Evolutionary conservation across 1,140 invertebrate species (phyloP).

Genomic region (Colletes latitarsis): DNA sequence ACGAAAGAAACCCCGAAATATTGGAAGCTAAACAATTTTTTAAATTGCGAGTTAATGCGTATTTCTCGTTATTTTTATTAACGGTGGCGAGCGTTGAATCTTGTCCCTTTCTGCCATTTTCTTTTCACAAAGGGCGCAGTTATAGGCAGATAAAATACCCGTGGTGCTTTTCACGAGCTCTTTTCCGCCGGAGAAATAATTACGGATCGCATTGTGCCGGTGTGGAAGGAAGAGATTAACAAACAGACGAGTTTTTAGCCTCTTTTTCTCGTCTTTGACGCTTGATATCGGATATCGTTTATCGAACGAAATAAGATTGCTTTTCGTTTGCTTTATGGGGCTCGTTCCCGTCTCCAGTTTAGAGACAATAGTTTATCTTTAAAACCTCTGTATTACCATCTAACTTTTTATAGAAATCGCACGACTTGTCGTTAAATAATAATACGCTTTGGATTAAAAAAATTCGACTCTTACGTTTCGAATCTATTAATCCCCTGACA

Average conservation of each 20-base stretch:
- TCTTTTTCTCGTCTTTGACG: neutral
- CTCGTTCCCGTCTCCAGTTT: neutral
- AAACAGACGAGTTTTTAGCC: conserved; percentile 27
- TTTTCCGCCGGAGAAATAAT: conserved; percentile 33
- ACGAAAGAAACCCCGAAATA: too few relatives aligned
- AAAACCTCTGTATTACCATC: too few relatives aligned
- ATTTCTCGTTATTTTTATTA: too few relatives aligned
- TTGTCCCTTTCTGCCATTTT: conserved; percentile 19
- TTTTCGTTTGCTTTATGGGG: neutral
- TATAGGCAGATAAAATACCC: conserved; percentile 31
- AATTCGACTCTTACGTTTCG: too few relatives aligned
- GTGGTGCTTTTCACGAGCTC: conserved; percentile 29
- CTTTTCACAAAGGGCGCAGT: conserved; percentile 33
- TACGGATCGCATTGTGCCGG: conserved; percentile 6
- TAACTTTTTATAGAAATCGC: too few relatives aligned
- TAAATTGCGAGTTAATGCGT: too few relatives aligned
- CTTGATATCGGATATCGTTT: conserved; percentile 36
- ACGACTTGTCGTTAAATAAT: too few relatives aligned
- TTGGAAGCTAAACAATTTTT: too few relatives aligned
- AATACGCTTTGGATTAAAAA: too few relatives aligned
- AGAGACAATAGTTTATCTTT: too few relatives aligned
- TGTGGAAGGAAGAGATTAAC: conserved; percentile 35
- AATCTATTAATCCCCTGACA: neutral
- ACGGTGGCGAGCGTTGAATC: too few relatives aligned
- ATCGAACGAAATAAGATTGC: conserved; percentile 22